phyloP scores from a whole-genome alignment of 2,113 vertebrate species.

The Strix uralensis region DNA sequence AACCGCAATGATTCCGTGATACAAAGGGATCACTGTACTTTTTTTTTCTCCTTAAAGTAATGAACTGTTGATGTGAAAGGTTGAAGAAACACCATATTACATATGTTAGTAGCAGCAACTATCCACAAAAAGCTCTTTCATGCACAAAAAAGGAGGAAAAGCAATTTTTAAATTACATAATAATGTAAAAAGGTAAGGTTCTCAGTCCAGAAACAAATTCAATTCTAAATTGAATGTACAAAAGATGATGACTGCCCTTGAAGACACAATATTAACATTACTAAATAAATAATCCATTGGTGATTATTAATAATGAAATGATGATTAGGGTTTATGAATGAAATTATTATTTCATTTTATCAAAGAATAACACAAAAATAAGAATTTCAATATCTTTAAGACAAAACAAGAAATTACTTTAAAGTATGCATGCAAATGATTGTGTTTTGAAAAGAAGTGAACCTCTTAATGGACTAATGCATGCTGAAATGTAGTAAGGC shows the following conservation, averaged over 20 bases:
- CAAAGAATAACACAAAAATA: neutral
- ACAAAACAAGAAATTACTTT: neutral
- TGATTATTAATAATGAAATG: neutral
- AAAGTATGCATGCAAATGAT: neutral
- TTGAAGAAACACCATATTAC: neutral
- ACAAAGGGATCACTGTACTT: neutral
- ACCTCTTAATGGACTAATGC: neutral
- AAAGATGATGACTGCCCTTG: neutral
- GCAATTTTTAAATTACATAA: neutral
- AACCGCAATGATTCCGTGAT: neutral
- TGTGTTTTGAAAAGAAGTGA: neutral
- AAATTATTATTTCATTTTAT: neutral
- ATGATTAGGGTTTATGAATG: neutral
- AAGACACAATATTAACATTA: neutral
- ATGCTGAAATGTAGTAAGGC: neutral
- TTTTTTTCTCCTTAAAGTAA: neutral
- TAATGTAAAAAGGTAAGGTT: neutral
- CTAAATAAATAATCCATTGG: neutral
- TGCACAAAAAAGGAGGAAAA: neutral
- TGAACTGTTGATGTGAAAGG: neutral
- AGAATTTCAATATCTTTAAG: neutral
- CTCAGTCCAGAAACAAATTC: neutral
- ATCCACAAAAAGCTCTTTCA: neutral
- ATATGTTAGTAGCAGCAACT: neutral
- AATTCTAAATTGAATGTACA: neutral